A percentile compares a stretch with the other conserved stretches of the same genome.
These are phyloP conservation scores for Epinephelus moara DNA, from an alignment of 2,113 vertebrate genomes.

Conservation along the genomic window DNA sequence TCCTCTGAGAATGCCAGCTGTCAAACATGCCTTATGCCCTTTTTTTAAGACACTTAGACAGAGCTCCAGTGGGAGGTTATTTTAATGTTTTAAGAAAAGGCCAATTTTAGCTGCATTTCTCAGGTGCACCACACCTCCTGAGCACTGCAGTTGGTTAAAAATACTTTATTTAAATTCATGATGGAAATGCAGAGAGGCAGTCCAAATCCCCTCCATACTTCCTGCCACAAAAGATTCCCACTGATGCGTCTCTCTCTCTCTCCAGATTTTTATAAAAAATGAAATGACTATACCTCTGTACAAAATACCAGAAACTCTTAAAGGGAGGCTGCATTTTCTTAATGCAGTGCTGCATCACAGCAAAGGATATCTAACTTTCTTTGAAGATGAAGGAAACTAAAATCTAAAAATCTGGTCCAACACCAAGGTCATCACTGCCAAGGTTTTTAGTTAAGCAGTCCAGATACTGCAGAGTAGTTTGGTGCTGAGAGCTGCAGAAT, in stretches of 20 bases:
- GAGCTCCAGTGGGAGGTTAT: not conserved
- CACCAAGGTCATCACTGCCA: constrained; percentile 21
- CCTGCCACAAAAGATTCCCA: not conserved
- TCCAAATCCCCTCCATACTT: not conserved
- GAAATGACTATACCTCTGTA: no score
- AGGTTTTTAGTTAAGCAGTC: constrained; percentile 21
- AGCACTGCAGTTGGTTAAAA: not conserved
- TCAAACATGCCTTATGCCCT: not conserved
- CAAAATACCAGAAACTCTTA: not conserved
- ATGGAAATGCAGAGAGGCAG: not conserved
- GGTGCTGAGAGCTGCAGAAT: constrained; percentile 38
- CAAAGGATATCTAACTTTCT: not conserved
- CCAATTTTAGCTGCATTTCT: not conserved
- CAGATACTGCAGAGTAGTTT: constrained; percentile 32
- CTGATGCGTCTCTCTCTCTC: not conserved
- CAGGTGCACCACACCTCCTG: constrained; percentile 2
- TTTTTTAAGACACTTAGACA: not conserved
- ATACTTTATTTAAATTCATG: not conserved
- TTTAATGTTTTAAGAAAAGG: not conserved
- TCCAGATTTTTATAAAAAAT: not conserved
- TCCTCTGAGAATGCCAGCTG: not conserved
- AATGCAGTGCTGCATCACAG: not conserved
- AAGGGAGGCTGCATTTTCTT: not conserved
- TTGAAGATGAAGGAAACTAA: constrained; percentile 2
- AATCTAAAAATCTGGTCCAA: constrained; percentile 11